Evolutionary conservation across 2,888 invertebrate genomes (phyloP).

Genomic region (Apotomis capreana): DNA sequence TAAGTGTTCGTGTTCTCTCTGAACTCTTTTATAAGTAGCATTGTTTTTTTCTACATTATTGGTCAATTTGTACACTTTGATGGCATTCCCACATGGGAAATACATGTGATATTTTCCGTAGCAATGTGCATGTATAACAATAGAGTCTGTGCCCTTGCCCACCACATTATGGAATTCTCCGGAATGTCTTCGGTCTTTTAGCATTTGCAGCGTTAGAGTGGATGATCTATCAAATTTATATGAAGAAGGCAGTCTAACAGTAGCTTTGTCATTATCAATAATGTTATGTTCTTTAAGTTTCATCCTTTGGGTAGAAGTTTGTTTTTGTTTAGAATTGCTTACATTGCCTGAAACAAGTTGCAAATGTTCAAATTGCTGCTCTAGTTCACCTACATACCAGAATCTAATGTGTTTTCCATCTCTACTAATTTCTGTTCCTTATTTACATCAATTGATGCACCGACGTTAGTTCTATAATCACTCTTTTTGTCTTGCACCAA

Average conservation of each 20-base stretch:
- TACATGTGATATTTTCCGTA: constrained; percentile 9
- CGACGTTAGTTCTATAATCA: too few species aligned
- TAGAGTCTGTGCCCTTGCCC: constrained; percentile 8
- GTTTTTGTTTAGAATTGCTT: constrained; percentile 5
- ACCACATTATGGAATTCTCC: constrained; percentile 23
- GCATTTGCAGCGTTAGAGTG: constrained; percentile 11
- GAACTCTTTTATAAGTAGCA: constrained; percentile 8
- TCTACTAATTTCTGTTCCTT: too few species aligned
- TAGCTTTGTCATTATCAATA: constrained; percentile 7
- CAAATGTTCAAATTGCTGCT: constrained; percentile 1
- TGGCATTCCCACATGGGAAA: constrained; percentile 23
- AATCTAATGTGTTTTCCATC: neutral
- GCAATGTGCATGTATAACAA: constrained; percentile 21
- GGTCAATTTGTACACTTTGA: constrained; percentile 21
- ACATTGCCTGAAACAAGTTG: neutral
- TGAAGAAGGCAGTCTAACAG: constrained; percentile 3
- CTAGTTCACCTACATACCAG: neutral
- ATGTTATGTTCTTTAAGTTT: constrained; percentile 23
- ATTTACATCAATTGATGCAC: too few species aligned
- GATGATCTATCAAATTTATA: constrained; percentile 17
- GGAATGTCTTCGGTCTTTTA: neutral
- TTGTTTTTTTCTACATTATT: constrained; percentile 27
- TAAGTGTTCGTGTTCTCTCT: constrained; percentile 20
- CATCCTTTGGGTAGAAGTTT: neutral
- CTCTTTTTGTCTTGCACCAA: too few species aligned